Evolutionary conservation across 2,113 vertebrate genomes (phyloP).

Genomic region (Merops nubicus): DNA sequence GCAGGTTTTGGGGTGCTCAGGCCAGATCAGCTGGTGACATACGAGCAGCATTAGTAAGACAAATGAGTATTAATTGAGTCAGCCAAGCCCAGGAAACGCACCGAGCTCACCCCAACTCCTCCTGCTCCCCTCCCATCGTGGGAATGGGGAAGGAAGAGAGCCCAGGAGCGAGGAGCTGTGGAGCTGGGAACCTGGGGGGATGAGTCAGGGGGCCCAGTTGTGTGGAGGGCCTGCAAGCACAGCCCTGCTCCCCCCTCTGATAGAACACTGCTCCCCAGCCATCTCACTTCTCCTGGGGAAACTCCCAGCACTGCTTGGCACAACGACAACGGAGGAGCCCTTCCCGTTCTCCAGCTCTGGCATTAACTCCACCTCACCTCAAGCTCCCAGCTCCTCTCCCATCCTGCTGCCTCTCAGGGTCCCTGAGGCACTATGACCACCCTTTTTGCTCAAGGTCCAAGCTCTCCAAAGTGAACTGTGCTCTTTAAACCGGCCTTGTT

Average conservation of each 20-base stretch:
- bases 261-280: neutral
- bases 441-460: neutral
- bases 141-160: neutral
- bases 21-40: neutral
- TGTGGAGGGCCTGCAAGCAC: neutral
- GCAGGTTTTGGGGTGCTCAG: neutral
- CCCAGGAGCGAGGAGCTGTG: neutral
- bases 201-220: neutral
- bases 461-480: neutral
- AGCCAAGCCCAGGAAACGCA: neutral
- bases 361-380: neutral
- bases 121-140: neutral
- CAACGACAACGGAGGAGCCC: neutral
- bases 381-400: neutral
- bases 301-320: neutral
- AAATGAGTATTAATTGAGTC: neutral
- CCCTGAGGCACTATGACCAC: neutral
- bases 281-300: neutral
- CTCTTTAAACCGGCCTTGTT: neutral
- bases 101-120: neutral
- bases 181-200: neutral
- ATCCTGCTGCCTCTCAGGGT: neutral
- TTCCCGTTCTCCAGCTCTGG: neutral
- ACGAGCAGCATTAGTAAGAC: neutral
- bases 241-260: neutral